Conservation (phyloP, 2,797 vertebrate species). For the Tympanoctomys barrerae region DNA sequence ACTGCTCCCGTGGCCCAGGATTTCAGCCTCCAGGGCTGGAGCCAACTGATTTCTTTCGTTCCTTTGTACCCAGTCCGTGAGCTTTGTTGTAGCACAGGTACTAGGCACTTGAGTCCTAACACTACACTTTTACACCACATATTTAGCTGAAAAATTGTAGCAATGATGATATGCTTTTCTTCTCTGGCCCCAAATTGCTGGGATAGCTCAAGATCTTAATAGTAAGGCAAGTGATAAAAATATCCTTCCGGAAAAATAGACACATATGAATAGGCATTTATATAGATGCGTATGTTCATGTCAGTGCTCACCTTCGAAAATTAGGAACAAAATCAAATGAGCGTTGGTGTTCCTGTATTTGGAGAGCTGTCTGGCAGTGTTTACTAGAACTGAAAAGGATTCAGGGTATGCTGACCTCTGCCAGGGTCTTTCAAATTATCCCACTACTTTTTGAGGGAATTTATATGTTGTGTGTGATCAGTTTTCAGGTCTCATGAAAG, state of each 20-base stretch:
- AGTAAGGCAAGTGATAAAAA: neutral
- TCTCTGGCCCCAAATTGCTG: neutral
- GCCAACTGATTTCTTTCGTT: neutral
- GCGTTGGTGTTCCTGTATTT: neutral
- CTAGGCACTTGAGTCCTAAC: neutral
- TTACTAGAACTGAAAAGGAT: neutral
- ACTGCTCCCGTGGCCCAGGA: neutral
- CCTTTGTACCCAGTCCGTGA: neutral
- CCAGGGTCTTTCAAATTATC: neutral
- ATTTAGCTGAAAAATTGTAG: neutral
- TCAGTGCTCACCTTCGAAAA: neutral
- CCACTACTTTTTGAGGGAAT: neutral
- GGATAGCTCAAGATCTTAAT: constrained; percentile 12
- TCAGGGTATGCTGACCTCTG: neutral
- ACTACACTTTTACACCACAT: neutral
- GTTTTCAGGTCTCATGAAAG: neutral
- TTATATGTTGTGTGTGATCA: neutral
- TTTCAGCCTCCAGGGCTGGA: neutral
- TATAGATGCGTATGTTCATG: neutral
- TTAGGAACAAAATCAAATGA: neutral
- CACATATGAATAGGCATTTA: neutral
- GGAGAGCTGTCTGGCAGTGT: neutral
- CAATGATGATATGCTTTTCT: neutral
- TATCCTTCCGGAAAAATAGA: neutral
- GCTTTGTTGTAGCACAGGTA: neutral